Conservation (phyloP, 1,140 invertebrate species). For the Drosophila equinoxialis region DNA sequence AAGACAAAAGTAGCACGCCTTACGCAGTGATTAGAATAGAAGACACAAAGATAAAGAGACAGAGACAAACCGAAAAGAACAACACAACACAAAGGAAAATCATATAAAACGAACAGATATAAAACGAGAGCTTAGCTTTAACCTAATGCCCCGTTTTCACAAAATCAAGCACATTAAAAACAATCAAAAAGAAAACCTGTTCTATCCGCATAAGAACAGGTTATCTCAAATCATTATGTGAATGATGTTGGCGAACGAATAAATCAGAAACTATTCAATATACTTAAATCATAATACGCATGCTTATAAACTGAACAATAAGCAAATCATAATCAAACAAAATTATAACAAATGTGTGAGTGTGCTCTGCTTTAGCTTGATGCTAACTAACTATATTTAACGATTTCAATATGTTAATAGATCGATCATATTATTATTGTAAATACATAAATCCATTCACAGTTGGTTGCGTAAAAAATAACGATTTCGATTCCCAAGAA, state of each 20-base stretch:
- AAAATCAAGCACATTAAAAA: conserved; percentile 21
- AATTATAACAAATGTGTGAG: conserved; percentile 40
- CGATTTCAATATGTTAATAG: conserved; percentile 17
- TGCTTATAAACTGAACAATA: conserved; percentile 17
- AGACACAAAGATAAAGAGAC: conserved; percentile 20
- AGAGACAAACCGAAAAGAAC: conserved; percentile 48
- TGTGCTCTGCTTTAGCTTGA: conserved; percentile 55
- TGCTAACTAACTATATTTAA: conserved; percentile 49
- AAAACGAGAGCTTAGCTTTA: conserved; percentile 13
- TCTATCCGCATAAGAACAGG: not conserved
- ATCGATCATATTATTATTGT: not conserved
- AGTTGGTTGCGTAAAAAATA: not conserved
- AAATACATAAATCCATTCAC: not conserved
- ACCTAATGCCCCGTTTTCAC: conserved; percentile 47
- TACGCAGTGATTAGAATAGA: conserved; percentile 23
- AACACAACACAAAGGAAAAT: conserved; percentile 32
- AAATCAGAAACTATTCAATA: conserved; percentile 26
- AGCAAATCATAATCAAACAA: conserved; percentile 15
- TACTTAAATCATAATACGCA: conserved; percentile 29
- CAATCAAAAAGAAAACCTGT: conserved; percentile 3
- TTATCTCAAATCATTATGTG: conserved; percentile 27
- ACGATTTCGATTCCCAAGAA: not conserved
- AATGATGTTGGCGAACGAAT: conserved; percentile 24
- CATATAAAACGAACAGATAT: conserved; percentile 27
- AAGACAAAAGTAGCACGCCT: conserved; percentile 15